Percentiles rank a stretch among this genome's conserved stretches.
Evolutionary conservation across 2,888 invertebrate species (phyloP).

Genomic region (Leptothorax acervorum): DNA sequence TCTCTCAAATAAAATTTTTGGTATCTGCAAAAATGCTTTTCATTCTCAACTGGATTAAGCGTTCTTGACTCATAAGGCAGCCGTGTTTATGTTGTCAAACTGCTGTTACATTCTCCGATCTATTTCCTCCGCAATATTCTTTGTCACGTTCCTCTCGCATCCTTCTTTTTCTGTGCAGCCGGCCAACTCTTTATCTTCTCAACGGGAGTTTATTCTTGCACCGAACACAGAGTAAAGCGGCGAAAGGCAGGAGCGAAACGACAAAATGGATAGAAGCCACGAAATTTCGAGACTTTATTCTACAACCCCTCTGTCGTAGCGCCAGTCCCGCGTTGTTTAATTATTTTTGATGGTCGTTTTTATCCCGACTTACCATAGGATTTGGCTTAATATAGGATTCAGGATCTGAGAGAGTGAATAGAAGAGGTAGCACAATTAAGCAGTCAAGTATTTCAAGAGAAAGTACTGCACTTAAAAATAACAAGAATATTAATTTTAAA

Average conservation of each 20-base stretch:
- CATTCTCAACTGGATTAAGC: background rate
- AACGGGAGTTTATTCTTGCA: constrained; percentile 58
- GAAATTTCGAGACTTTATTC: constrained; percentile 73
- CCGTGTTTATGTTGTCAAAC: constrained; percentile 3
- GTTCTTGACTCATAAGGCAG: constrained; percentile 11
- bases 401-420: background rate
- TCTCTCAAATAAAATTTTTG: background rate
- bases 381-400: background rate
- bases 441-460: background rate
- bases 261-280: constrained; percentile 56
- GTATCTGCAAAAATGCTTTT: background rate
- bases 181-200: constrained; percentile 63
- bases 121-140: constrained; percentile 29
- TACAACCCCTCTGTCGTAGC: constrained; percentile 45
- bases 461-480: background rate
- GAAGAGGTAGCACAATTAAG: background rate
- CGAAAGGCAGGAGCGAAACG: constrained; percentile 44
- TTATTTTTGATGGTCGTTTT: constrained; percentile 22
- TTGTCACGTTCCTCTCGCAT: background rate
- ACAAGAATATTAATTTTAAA: background rate
- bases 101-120: background rate
- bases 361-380: background rate
- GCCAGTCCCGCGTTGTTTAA: background rate
- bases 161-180: constrained; percentile 4
- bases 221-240: constrained; percentile 38